These are phyloP conservation scores for Papilio helenus DNA, from an alignment of 1,140 invertebrate genomes.

Conservation along the genomic window DNA sequence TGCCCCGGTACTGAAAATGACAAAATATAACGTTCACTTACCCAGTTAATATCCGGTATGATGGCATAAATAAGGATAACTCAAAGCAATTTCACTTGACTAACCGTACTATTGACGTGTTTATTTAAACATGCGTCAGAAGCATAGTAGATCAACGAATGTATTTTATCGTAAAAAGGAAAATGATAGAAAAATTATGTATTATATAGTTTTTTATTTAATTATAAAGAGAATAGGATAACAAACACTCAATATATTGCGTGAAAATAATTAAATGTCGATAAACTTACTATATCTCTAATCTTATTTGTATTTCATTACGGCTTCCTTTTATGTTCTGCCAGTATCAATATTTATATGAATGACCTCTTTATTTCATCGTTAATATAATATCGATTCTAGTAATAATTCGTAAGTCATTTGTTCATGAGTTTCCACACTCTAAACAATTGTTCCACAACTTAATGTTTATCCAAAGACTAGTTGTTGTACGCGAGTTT, in stretches of 20 bases:
- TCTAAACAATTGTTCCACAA: no score
- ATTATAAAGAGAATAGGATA: neutral
- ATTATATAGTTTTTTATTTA: neutral
- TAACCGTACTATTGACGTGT: neutral
- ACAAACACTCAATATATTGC: neutral
- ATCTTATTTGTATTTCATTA: conserved; percentile 18
- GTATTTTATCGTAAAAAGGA: no score
- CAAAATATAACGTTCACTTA: neutral
- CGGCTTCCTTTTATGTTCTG: neutral
- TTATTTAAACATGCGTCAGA: neutral
- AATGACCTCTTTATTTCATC: neutral
- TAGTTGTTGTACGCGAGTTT: no score
- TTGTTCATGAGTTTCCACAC: no score
- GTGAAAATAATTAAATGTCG: neutral
- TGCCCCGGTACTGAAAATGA: neutral
- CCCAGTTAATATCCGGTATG: conserved; percentile 19
- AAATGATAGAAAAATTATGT: no score
- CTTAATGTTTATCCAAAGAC: no score
- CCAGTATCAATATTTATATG: neutral
- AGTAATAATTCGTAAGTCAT: no score
- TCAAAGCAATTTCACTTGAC: neutral
- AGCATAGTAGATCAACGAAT: neutral
- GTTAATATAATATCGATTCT: neutral
- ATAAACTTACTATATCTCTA: conserved; percentile 5
- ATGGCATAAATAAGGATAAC: neutral